Evolutionary conservation across 2,888 invertebrate genomes (phyloP).

Genomic region (Hypomecis atomaria): DNA sequence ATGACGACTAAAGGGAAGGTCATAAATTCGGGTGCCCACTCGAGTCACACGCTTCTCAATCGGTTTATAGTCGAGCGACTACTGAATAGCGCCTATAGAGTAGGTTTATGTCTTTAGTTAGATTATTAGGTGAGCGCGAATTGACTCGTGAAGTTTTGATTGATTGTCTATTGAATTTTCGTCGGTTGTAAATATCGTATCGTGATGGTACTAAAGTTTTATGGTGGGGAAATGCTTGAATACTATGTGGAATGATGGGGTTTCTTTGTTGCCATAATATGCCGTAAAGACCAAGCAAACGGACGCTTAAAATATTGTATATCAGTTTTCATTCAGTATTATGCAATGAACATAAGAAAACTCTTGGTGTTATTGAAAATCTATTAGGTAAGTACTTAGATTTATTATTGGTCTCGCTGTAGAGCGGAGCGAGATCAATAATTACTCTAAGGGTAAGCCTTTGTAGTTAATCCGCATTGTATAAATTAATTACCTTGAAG

Average conservation of each 20-base stretch:
- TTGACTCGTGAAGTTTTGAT: conserved; percentile 39
- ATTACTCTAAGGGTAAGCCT: too few relatives aligned
- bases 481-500: too few relatives aligned
- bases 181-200: conserved; percentile 17
- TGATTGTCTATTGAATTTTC: conserved; percentile 31
- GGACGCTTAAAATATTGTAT: too few relatives aligned
- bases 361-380: too few relatives aligned
- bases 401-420: too few relatives aligned
- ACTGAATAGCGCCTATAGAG: conserved; percentile 35
- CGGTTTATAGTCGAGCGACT: conserved; percentile 39
- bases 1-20: conserved; percentile 48
- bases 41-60: conserved; percentile 40
- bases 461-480: too few relatives aligned
- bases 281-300: too few relatives aligned
- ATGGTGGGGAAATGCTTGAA: neutral
- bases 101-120: conserved; percentile 20
- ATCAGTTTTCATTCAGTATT: too few relatives aligned
- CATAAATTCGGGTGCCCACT: conserved; percentile 43
- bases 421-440: too few relatives aligned
- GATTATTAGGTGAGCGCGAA: conserved; percentile 39
- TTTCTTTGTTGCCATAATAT: too few relatives aligned
- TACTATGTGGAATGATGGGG: neutral
- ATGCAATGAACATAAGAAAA: too few relatives aligned
- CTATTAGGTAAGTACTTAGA: too few relatives aligned
- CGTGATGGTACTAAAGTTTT: conserved; percentile 8